Base-by-base conservation (phyloP, 2,113 vertebrate genomes). In the Leptosomus discolor region DNA sequence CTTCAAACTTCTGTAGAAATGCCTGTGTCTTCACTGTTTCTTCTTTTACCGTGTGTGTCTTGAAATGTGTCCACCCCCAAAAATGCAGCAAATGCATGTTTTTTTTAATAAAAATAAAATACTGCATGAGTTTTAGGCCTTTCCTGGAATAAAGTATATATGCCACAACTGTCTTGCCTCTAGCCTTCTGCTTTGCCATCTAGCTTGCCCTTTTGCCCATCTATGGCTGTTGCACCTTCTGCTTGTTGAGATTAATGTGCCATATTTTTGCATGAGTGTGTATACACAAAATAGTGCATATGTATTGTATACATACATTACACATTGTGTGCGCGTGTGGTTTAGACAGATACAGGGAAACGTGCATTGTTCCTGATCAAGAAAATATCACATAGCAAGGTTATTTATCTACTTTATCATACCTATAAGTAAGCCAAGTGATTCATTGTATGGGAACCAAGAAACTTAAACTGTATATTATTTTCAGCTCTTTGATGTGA, bases 241-340 rank as follows among this genome's bases (percentile, higher is more conserved):
- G 37, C 36, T 73, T 94, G 17, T 22, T 8, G 21, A 45, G 39
- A 48, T 39, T 48, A 79, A 61, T 5, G 4, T 37, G 26, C 8
- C 15, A 3, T 26, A 53, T 57, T 65, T 77, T 6, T 63, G 12
- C 51, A 14, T 17, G 5, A 17, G 19, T 15, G 27, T 74, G 37
- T 54, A 34, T 7, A 39, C 24, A 30, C 4, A 58, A 41, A 26
- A 34, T 8, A 45, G 15, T 45, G 5, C 22, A 10, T 36, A 37
- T 7, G 13, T 39, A 46, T 36, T 74, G 3, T 11, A 46, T 24
- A 14, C 17, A 67, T 8, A 17, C 16, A 29, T 10, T 15, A 29
- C 5, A 16, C 8, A 6, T 5, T n/a, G 5, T 19, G 8, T 63
- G 32, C 0, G 0, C 26, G 5, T 34, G 18, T 20, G 12, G 10